These are phyloP conservation scores for Patella caerulea DNA, from an alignment of 2,888 invertebrate genomes.

Conservation along the genomic window DNA sequence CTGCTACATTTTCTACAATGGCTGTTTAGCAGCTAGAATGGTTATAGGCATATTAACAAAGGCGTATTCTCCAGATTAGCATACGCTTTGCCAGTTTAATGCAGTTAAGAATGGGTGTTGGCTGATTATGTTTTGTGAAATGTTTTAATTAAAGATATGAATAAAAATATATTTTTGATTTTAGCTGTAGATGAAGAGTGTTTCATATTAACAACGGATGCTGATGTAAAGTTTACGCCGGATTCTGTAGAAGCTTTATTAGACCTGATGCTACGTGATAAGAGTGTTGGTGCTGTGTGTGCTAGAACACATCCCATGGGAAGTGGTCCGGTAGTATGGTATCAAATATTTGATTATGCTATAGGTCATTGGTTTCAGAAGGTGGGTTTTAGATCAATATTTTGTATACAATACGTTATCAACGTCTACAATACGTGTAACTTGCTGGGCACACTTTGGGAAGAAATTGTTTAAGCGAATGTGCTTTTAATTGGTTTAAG, in stretches of 20 bases:
- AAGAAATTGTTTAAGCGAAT: no score
- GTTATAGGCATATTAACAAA: no score
- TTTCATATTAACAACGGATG: constrained; percentile 66
- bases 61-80: no score
- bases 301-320: constrained; percentile 66
- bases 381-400: constrained; percentile 35
- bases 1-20: no score
- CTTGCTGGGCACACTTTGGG: no score
- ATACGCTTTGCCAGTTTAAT: no score
- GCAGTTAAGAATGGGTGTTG: background rate
- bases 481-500: no score
- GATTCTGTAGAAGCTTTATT: constrained; percentile 65
- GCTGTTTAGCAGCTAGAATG: no score
- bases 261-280: constrained; percentile 64
- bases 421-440: no score
- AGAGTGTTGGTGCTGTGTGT: constrained; percentile 65
- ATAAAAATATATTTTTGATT: background rate
- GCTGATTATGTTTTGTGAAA: background rate
- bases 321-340: constrained; percentile 65
- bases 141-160: background rate
- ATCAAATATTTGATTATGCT: constrained; percentile 67
- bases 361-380: constrained; percentile 69
- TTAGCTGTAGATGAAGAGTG: constrained; percentile 46
- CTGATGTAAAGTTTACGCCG: constrained; percentile 64
- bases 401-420: no score